Base-by-base conservation (phyloP, 1,140 invertebrate species). In the Sinonovacula constricta region DNA sequence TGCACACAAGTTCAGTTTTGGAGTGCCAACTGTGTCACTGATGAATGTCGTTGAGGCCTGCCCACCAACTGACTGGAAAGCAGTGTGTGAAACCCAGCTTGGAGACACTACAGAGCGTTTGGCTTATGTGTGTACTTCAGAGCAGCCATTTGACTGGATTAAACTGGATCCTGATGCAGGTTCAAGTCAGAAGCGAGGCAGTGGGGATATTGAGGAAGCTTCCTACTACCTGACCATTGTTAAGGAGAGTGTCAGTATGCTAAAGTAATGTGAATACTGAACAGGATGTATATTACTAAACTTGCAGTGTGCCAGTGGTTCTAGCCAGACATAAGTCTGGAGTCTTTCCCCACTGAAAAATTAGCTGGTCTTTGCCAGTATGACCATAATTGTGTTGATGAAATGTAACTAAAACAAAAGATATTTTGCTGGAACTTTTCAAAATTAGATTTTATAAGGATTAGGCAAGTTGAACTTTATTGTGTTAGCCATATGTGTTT, bases 1-100 rank as follows among this genome's bases (percentile, higher is more conserved):
- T 18, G 53, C 68, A 0, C 82, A 87, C 33, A 53, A 81, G 31
- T 88, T 88, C 59, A 66, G 49, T 15, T 86, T 88, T 56, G 49
- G 79, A 62, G 81, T 88, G 22, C 81, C 81, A 14, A 81, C 84
- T 3, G 65, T 30, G 0, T 51, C 71, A 26, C 74, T 88, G 10
- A 67, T 53, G 12, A 74, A 78, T 31, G 70, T 76, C 30, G 34
- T 86, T n/a, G 75, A 84, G 54, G 79, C 56, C 3, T 69, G 68
- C 51, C 69, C 51, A 4, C 85, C 86, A 0, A 70, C 78, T 22
- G 56, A 82, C 15, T 86, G 85, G 85, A 77, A 80, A 22, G 74
- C 81, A 14, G 57, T 57, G 26, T 65, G 72, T 2, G 31, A 66
- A 18, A 83, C 81, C 22, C 36, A 51, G 24, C 49, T 82, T 0